Evolutionary conservation across 23 tunicate genomes (phyloP).

Genomic region (Trididemnum nubilum): DNA sequence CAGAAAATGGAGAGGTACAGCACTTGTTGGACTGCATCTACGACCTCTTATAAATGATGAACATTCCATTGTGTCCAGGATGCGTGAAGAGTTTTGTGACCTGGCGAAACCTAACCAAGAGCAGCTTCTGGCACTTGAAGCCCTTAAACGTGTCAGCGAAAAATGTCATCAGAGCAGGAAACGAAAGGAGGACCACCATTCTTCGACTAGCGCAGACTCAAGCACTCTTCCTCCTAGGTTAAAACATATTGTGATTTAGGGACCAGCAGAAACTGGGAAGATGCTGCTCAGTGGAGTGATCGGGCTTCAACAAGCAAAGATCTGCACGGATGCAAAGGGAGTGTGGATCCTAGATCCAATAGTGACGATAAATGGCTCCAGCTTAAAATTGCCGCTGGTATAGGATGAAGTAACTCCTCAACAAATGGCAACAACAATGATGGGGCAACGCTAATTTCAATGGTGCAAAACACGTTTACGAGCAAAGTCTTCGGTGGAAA

Average conservation of each 20-base stretch:
- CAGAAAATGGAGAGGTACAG: background rate
- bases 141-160: background rate
- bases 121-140: background rate
- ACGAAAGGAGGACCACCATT: background rate
- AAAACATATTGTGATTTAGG: background rate
- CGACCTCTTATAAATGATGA: background rate
- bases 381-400: background rate
- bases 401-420: background rate
- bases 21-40: background rate
- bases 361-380: background rate
- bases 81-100: background rate
- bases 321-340: background rate
- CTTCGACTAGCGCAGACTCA: background rate
- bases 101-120: background rate
- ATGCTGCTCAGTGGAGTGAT: background rate
- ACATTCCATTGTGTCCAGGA: background rate
- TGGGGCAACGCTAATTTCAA: background rate
- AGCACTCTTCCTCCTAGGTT: background rate
- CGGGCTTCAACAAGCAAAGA: background rate
- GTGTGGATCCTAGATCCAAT: background rate
- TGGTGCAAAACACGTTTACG: background rate
- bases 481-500: background rate
- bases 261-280: background rate
- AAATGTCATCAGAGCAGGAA: background rate
- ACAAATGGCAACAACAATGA: conserved; percentile 13